Evolutionary conservation across 2,113 vertebrate species (phyloP).

Genomic region (Clarias macrocephalus): DNA sequence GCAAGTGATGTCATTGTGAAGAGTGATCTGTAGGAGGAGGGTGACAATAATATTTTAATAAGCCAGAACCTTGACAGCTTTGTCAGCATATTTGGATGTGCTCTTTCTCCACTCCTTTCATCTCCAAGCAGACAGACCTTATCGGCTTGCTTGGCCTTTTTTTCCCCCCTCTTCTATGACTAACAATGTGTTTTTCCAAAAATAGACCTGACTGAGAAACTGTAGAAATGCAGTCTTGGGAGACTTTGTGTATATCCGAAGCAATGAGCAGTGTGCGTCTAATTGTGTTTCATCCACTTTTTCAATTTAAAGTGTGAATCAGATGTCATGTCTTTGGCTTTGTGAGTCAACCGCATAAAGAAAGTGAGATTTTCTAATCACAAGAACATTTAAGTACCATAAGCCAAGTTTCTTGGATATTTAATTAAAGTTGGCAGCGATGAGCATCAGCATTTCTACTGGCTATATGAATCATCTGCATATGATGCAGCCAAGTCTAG

Average conservation of each 20-base stretch:
- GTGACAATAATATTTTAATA: slow-evolving; percentile 73
- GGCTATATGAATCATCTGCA: slow-evolving; percentile 48
- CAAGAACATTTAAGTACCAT: not conserved
- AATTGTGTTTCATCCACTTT: slow-evolving; percentile 2
- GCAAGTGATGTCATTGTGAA: slow-evolving; percentile 66
- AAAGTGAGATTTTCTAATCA: slow-evolving; percentile 35
- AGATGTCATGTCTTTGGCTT: slow-evolving; percentile 17
- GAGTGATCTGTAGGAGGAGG: slow-evolving; percentile 63
- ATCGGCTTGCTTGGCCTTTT: slow-evolving; percentile 16
- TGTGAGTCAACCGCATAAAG: slow-evolving; percentile 14
- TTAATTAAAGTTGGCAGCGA: slow-evolving; percentile 35
- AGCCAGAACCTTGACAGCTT: slow-evolving; percentile 68
- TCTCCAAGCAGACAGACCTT: slow-evolving; percentile 20
- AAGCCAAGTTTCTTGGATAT: slow-evolving; percentile 17
- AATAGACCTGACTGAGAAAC: slow-evolving; percentile 42
- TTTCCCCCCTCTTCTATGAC: slow-evolving; percentile 1
- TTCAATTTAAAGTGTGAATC: slow-evolving; percentile 35
- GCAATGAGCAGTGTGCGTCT: not conserved
- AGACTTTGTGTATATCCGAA: slow-evolving; percentile 23
- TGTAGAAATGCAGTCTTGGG: slow-evolving; percentile 27
- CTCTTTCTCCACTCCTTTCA: slow-evolving; percentile 37
- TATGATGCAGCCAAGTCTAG: slow-evolving; percentile 51
- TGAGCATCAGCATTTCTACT: slow-evolving; percentile 32
- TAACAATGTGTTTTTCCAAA: slow-evolving; percentile 29
- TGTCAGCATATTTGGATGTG: slow-evolving; percentile 59